Conservation (phyloP, 2,113 vertebrate species). For the Actenoides lindsayi region DNA sequence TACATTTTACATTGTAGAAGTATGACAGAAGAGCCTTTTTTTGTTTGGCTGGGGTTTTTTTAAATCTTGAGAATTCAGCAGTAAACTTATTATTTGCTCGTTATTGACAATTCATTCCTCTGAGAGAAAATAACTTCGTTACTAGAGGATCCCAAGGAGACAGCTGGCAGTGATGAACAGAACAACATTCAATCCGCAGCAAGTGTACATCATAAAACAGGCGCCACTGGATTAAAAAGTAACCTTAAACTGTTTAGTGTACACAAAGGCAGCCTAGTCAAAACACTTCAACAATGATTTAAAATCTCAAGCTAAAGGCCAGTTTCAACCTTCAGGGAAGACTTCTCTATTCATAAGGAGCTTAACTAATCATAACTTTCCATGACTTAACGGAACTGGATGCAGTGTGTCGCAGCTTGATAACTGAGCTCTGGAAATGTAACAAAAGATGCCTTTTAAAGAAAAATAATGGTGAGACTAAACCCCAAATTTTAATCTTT, state of each 20-base stretch:
- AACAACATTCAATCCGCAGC: conserved; percentile 30
- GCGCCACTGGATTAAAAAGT: conserved; percentile 43
- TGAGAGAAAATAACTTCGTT: conserved; percentile 49
- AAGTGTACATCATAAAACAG: conserved; percentile 29
- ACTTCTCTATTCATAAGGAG: conserved; percentile 48
- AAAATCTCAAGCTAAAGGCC: conserved; percentile 54
- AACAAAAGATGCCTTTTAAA: conserved; percentile 68
- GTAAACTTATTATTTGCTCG: conserved; percentile 40
- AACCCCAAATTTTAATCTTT: conserved; percentile 75
- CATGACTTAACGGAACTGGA: conserved; percentile 66
- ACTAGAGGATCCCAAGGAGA: conserved; percentile 46
- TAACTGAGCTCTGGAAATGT: conserved; percentile 60
- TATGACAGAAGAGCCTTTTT: neutral
- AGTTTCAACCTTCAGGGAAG: conserved; percentile 47
- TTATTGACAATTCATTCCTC: conserved; percentile 39
- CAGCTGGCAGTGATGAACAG: conserved; percentile 47
- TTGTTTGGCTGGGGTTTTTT: neutral
- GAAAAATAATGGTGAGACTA: conserved; percentile 66
- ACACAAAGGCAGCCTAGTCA: conserved; percentile 55
- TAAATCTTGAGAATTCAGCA: neutral
- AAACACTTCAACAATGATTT: conserved; percentile 58
- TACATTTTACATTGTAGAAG: neutral
- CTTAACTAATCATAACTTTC: conserved; percentile 66
- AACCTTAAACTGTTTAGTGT: conserved; percentile 60
- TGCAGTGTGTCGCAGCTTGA: conserved; percentile 56